phyloP scores from a whole-genome alignment of 2,888 invertebrate species.

The Nematopogon swammerdamellus region DNA sequence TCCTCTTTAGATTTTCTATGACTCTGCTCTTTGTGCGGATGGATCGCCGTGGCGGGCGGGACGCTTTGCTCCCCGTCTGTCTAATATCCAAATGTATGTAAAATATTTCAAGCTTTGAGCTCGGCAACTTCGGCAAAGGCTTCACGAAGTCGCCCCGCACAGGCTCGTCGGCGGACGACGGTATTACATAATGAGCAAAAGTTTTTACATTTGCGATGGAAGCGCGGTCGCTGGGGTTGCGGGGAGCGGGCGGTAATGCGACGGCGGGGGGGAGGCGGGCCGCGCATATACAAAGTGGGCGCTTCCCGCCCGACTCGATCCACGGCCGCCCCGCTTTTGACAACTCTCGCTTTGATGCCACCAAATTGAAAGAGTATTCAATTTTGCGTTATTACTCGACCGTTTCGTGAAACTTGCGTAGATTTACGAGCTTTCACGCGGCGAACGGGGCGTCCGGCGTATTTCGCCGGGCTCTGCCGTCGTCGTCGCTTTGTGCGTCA shows the following conservation, averaged over 20 bases:
- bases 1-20: too few species aligned
- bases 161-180: constrained; percentile 7
- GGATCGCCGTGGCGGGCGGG: too few species aligned
- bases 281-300: background rate
- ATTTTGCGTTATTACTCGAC: constrained; percentile 32
- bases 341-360: constrained; percentile 46
- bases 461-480: too few species aligned
- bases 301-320: constrained; percentile 38
- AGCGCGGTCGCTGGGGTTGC: constrained; percentile 17
- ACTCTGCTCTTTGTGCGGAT: too few species aligned
- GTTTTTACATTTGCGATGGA: constrained; percentile 47
- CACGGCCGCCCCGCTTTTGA: constrained; percentile 43
- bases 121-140: constrained; percentile 41
- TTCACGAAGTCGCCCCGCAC: constrained; percentile 34
- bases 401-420: background rate
- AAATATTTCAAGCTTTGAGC: constrained; percentile 48
- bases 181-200: constrained; percentile 47
- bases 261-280: background rate
- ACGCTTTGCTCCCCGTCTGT: too few species aligned
- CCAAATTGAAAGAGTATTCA: constrained; percentile 35
- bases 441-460: too few species aligned
- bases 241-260: background rate
- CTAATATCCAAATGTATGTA: constrained; percentile 37
- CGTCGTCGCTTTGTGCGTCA: too few species aligned
- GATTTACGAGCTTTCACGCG: background rate